Conservation (phyloP, 2,797 vertebrate genomes). For the Oryzias dopingdopingensis region DNA sequence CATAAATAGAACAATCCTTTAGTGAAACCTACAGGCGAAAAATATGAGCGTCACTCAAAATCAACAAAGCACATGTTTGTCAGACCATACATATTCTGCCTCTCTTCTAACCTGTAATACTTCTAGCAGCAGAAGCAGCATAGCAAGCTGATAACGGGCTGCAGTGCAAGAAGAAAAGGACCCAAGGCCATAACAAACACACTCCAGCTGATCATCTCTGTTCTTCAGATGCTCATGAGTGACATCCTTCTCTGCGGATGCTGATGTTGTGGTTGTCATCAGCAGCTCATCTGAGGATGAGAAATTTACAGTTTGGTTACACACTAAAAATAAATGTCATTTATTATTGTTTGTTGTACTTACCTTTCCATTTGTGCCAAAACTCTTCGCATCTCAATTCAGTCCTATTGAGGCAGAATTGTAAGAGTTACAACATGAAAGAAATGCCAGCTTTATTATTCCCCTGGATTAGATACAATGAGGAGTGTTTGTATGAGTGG, state of each 20-base stretch:
- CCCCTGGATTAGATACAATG: too few species aligned
- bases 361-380: constrained; percentile 79
- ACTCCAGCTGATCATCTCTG: constrained; percentile 52
- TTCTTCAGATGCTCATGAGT: constrained; percentile 15
- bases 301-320: background rate
- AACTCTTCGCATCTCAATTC: constrained; percentile 80
- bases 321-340: background rate
- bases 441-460: too few species aligned
- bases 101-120: constrained; percentile 75
- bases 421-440: background rate
- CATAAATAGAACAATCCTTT: constrained; percentile 80
- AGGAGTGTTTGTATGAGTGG: background rate
- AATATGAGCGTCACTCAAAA: background rate
- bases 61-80: background rate
- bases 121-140: constrained; percentile 87
- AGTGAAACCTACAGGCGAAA: constrained; percentile 76
- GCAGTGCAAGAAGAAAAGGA: constrained; percentile 81
- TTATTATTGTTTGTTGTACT: background rate
- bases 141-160: constrained; percentile 85
- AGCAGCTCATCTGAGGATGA: constrained; percentile 51
- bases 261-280: constrained; percentile 13
- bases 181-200: constrained; percentile 90
- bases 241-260: constrained; percentile 4
- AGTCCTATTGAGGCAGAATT: constrained; percentile 62
- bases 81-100: background rate